Conservation (phyloP, 2,888 invertebrate species). For the Agrilus cyanescens region DNA sequence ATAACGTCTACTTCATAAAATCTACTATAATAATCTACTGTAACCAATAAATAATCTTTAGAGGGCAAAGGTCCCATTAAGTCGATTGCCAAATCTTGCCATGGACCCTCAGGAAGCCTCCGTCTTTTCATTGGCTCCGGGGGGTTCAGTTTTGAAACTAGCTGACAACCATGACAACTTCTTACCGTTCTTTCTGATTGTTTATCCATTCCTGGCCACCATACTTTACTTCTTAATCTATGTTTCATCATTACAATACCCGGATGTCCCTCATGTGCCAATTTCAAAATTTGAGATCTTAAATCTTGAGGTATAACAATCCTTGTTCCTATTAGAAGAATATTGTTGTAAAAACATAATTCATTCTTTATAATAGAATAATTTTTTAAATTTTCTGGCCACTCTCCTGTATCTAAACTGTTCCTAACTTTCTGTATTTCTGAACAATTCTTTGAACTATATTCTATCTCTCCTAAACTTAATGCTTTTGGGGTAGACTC, state of each 20-base stretch:
- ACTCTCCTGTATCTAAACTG: neutral
- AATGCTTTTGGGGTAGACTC: constrained; percentile 12
- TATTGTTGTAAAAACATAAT: neutral
- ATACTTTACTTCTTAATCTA: constrained; percentile 13
- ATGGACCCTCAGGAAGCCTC: constrained; percentile 8
- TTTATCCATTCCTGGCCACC: constrained; percentile 12
- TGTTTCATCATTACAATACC: constrained; percentile 18
- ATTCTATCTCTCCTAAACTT: constrained; percentile 1
- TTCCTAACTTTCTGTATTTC: neutral
- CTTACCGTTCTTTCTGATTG: constrained; percentile 12
- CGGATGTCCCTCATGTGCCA: constrained; percentile 19
- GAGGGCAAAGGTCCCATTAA: constrained; percentile 18
- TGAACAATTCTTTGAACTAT: neutral
- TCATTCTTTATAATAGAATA: neutral
- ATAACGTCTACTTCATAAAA: constrained; percentile 16
- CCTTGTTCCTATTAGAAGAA: constrained; percentile 7
- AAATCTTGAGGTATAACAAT: constrained; percentile 10
- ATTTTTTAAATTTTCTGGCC: neutral
- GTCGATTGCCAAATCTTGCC: constrained; percentile 18
- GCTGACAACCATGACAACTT: constrained; percentile 11
- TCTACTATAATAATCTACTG: constrained; percentile 10
- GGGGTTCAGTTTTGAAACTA: constrained; percentile 10
- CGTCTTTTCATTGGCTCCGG: constrained; percentile 11
- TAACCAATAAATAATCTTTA: constrained; percentile 11
- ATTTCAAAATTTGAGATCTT: constrained; percentile 7